Evolutionary conservation across 2,888 invertebrate genomes (phyloP).

Genomic region (Gasteruption jaculator): DNA sequence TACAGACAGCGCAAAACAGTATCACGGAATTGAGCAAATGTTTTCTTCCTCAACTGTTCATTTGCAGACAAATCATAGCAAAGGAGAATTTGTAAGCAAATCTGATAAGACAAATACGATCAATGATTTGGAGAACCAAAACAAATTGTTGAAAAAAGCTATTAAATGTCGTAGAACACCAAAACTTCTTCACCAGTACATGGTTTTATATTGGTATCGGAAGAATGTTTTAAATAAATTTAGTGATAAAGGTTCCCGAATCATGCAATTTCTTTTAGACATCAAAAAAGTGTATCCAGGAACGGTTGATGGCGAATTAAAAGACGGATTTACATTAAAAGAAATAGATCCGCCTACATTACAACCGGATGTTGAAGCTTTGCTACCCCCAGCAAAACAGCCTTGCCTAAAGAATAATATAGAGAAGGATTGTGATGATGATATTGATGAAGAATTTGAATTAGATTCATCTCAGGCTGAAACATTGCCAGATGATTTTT

Average conservation of each 20-base stretch:
- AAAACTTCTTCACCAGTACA: constrained; percentile 20
- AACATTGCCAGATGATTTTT: too few species aligned
- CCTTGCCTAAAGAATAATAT: too few species aligned
- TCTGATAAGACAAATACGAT: constrained; percentile 16
- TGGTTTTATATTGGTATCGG: constrained; percentile 16
- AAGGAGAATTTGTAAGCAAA: constrained; percentile 17
- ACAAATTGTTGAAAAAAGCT: constrained; percentile 16
- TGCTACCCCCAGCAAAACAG: background rate
- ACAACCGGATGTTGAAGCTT: background rate
- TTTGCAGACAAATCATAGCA: constrained; percentile 19
- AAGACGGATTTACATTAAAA: constrained; percentile 8
- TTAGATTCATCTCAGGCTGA: too few species aligned
- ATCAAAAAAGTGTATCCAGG: constrained; percentile 15
- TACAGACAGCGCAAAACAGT: constrained; percentile 22
- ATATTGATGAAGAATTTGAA: too few species aligned
- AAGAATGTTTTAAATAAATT: constrained; percentile 1
- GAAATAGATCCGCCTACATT: constrained; percentile 12
- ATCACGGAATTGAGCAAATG: constrained; percentile 8
- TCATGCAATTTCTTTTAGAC: constrained; percentile 17
- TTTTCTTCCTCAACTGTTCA: constrained; percentile 16
- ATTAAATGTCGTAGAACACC: constrained; percentile 14
- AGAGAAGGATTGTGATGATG: too few species aligned
- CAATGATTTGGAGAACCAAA: constrained; percentile 23
- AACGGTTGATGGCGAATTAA: constrained; percentile 7
- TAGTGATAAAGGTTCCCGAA: constrained; percentile 13